A percentile compares a stretch with the other conserved stretches of the same genome.
Conservation (phyloP, 2,888 invertebrate species). For the Hypercompe scribonia region DNA sequence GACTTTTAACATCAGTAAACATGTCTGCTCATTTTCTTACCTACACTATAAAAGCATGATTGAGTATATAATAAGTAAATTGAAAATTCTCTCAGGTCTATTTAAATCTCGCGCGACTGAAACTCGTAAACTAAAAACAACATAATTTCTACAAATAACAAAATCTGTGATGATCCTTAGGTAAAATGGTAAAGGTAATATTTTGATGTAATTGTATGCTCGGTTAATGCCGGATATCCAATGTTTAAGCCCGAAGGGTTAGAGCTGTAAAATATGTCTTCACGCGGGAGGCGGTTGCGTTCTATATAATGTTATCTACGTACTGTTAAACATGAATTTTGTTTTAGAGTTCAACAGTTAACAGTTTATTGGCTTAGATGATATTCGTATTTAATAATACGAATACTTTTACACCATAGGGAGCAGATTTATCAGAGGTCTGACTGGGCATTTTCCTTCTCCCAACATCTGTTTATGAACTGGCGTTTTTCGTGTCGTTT, state of each 20-base stretch:
- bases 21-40: too few relatives aligned
- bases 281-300: slow-evolving; percentile 19
- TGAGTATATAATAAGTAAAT: too few relatives aligned
- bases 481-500: neutral
- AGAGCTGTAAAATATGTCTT: slow-evolving; percentile 37
- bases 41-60: too few relatives aligned
- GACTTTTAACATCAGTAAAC: too few relatives aligned
- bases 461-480: neutral
- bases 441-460: too few relatives aligned
- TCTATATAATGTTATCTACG: slow-evolving; percentile 23
- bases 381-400: neutral
- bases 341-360: slow-evolving; percentile 5
- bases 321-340: slow-evolving; percentile 31
- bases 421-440: too few relatives aligned
- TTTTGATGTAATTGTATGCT: slow-evolving; percentile 37
- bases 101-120: neutral
- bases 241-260: slow-evolving; percentile 28
- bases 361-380: neutral
- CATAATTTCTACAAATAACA: slow-evolving; percentile 12
- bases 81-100: neutral
- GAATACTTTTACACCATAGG: neutral
- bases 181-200: slow-evolving; percentile 29
- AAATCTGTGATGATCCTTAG: slow-evolving; percentile 27
- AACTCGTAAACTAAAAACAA: slow-evolving; percentile 2
- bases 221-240: slow-evolving; percentile 35